These are phyloP conservation scores for Hydroisotoma schaefferi DNA, from an alignment of 2,888 invertebrate genomes.

Conservation along the genomic window DNA sequence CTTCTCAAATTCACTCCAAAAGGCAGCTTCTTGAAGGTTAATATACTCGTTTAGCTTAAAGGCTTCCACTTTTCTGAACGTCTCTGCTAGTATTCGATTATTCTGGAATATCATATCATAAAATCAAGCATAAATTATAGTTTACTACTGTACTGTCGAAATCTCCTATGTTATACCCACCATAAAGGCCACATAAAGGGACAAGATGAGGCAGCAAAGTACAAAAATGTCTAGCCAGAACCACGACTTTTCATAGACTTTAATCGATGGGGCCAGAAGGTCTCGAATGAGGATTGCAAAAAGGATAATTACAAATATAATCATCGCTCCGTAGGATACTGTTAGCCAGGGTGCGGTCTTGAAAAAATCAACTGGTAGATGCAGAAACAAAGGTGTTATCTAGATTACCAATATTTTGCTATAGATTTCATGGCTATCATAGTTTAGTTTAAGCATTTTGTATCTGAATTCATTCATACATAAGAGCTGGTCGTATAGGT, in stretches of 20 bases:
- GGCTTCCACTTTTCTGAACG: conserved; percentile 6
- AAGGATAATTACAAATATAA: neutral
- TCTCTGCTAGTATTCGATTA: neutral
- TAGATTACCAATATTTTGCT: neutral
- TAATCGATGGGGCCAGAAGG: neutral
- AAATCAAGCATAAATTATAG: too few species aligned
- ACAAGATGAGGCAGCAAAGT: conserved; percentile 13
- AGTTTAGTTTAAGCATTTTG: too few species aligned
- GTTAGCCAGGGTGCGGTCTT: neutral
- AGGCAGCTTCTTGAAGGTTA: conserved; percentile 26
- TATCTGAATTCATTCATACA: conserved; percentile 9
- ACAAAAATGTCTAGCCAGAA: conserved; percentile 35
- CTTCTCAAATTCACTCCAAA: conserved; percentile 25
- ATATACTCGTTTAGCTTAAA: conserved; percentile 24
- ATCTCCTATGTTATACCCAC: too few species aligned
- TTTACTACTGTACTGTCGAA: too few species aligned
- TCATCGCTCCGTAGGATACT: neutral
- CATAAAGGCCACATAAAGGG: conserved; percentile 15
- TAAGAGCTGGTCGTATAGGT: conserved; percentile 13
- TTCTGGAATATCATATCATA: too few species aligned
- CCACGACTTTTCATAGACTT: neutral
- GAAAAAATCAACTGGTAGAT: neutral
- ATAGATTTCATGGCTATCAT: neutral
- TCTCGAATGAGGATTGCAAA: neutral
- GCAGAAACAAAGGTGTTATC: neutral